Evolutionary conservation across 2,888 invertebrate genomes (phyloP).

Genomic region (Diarsia mendica): DNA sequence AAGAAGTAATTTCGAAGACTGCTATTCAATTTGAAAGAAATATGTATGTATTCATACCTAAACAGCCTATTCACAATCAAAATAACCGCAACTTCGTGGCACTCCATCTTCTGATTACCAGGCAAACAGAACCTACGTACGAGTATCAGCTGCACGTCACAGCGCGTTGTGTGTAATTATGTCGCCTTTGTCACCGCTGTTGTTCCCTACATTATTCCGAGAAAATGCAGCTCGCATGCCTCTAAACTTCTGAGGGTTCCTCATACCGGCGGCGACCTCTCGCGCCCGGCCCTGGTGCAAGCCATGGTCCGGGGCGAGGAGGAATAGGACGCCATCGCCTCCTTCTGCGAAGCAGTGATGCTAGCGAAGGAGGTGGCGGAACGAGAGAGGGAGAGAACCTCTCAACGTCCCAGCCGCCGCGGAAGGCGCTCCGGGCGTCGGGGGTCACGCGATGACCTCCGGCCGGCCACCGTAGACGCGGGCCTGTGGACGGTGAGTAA

Average conservation of each 20-base stretch:
- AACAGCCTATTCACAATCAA: neutral
- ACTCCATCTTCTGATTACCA: constrained; percentile 41
- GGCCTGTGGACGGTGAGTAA: too few relatives aligned
- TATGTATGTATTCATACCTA: neutral
- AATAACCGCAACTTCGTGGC: constrained; percentile 15
- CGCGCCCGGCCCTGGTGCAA: too few relatives aligned
- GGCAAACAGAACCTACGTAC: constrained; percentile 40
- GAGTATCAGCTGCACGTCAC: constrained; percentile 8
- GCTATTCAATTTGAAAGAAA: neutral
- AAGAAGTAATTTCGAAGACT: neutral
- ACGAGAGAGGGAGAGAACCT: too few relatives aligned
- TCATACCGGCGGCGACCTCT: too few relatives aligned
- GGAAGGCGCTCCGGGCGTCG: too few relatives aligned
- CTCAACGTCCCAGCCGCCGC: too few relatives aligned
- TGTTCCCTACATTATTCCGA: constrained; percentile 62
- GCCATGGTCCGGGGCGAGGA: too few relatives aligned
- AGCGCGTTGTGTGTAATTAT: constrained; percentile 71
- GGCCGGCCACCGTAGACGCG: too few relatives aligned
- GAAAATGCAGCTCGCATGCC: neutral
- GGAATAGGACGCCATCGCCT: too few relatives aligned
- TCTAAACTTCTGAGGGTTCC: neutral
- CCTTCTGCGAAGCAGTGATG: too few relatives aligned
- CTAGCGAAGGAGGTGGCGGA: too few relatives aligned
- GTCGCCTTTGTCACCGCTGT: constrained; percentile 73
- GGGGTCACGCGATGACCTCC: too few relatives aligned